Evolutionary conservation across 30 jellyfish, hydroid and myxozoan genomes (phyloP).

Genomic region (Cassiopea andromeda): DNA sequence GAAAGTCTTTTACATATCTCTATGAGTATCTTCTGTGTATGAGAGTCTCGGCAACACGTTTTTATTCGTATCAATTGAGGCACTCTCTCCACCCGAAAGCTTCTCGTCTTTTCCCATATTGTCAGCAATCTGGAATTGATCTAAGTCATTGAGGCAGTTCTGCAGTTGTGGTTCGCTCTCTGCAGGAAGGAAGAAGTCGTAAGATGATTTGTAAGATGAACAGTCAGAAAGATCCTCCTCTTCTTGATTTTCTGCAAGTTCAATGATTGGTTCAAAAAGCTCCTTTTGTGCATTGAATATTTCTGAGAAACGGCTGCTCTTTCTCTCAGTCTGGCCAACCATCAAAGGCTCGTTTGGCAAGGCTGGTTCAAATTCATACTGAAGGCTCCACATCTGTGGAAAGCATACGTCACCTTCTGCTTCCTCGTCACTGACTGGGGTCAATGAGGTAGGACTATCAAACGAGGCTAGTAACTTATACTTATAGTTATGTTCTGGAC

Average conservation of each 20-base stretch:
- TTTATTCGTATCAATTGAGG: conserved; percentile 20
- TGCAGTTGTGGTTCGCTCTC: neutral
- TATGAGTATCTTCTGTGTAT: too few species aligned
- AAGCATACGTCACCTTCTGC: conserved; percentile 24
- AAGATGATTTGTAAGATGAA: conserved; percentile 57
- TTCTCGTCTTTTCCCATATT: neutral
- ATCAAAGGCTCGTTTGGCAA: conserved; percentile 12
- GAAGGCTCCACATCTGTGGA: conserved; percentile 51
- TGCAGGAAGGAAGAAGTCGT: conserved; percentile 14
- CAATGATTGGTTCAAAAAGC: conserved; percentile 57
- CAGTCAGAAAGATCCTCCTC: conserved; percentile 45
- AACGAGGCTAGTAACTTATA: conserved; percentile 70
- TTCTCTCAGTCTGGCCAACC: conserved; percentile 37
- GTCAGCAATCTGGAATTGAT: neutral
- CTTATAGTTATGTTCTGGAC: conserved; percentile 32
- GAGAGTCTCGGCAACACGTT: too few species aligned
- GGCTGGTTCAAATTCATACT: conserved; percentile 39
- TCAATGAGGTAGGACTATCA: conserved; percentile 28
- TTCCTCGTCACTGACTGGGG: conserved; percentile 33
- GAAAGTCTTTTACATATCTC: too few species aligned
- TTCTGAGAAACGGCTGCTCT: conserved; percentile 50
- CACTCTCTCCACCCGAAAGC: conserved; percentile 33
- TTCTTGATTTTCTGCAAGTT: conserved; percentile 25
- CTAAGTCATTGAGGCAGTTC: neutral
- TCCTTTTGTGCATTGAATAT: conserved; percentile 64